Percentiles rank a stretch among this genome's conserved stretches.
phyloP scores from a whole-genome alignment of 1,140 invertebrate species.

The Nylanderia fulva region DNA sequence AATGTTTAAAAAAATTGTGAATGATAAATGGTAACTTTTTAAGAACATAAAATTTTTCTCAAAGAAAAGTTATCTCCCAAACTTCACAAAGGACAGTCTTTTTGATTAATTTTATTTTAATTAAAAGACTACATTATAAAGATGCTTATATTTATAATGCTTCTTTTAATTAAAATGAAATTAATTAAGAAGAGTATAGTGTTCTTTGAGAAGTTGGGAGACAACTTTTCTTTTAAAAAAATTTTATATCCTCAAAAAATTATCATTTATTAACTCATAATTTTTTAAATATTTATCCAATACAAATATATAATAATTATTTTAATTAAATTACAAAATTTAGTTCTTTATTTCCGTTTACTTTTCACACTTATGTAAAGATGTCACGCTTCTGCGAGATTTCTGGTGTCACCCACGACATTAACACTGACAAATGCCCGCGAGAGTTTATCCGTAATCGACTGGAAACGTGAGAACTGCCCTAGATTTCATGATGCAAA shows the following conservation, averaged over 20 bases:
- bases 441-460: constrained; percentile 42
- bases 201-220: neutral
- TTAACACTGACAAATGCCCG: constrained; percentile 34
- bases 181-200: neutral
- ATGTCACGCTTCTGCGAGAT: neutral
- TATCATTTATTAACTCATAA: neutral
- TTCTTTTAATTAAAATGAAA: too few relatives aligned
- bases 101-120: too few relatives aligned
- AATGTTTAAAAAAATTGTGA: neutral
- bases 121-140: too few relatives aligned
- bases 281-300: neutral
- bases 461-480: constrained; percentile 22
- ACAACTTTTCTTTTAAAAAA: neutral
- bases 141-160: too few relatives aligned
- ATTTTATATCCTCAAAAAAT: neutral
- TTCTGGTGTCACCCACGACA: constrained; percentile 17
- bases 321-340: neutral
- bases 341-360: neutral
- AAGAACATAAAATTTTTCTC: neutral
- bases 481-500: constrained; percentile 33
- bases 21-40: neutral
- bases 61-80: neutral
- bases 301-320: neutral
- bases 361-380: constrained; percentile 4
- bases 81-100: neutral